Percentiles rank a stretch among this genome's conserved stretches.
These are phyloP conservation scores for Meloe dianella DNA, from an alignment of 2,888 invertebrate species.

Conservation along the genomic window DNA sequence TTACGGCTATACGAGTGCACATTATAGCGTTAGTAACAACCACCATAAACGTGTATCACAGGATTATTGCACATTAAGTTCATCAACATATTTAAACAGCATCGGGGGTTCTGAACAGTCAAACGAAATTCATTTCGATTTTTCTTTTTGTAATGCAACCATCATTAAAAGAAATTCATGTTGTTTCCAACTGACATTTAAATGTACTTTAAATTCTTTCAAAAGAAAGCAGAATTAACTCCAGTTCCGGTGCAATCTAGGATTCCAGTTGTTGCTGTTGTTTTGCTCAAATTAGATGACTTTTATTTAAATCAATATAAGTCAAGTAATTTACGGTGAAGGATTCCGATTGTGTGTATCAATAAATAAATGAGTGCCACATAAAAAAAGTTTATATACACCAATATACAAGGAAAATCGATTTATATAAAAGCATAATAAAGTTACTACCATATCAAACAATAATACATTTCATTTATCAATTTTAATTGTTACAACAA, in stretches of 20 bases:
- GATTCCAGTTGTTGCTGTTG: not conserved
- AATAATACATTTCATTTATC: not conserved
- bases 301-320: not conserved
- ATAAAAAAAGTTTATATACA: not conserved
- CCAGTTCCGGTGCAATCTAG: not conserved
- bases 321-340: constrained; percentile 3
- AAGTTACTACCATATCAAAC: not conserved
- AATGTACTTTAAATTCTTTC: not conserved
- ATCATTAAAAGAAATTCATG: not conserved
- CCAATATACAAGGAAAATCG: constrained; percentile 2
- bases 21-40: constrained; percentile 51
- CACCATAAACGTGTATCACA: constrained; percentile 52
- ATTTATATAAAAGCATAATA: constrained; percentile 3
- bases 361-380: constrained; percentile 4
- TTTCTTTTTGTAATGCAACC: not conserved
- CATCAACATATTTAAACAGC: constrained; percentile 24
- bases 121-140: not conserved
- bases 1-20: constrained; percentile 48
- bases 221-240: constrained; percentile 1
- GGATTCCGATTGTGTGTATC: not conserved
- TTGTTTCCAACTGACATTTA: not conserved
- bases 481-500: constrained; percentile 5
- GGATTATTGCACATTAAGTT: constrained; percentile 44
- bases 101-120: constrained; percentile 1
- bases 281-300: not conserved